Evolutionary conservation across 2,797 vertebrate species (phyloP).

Genomic region (Sebastes reedi): DNA sequence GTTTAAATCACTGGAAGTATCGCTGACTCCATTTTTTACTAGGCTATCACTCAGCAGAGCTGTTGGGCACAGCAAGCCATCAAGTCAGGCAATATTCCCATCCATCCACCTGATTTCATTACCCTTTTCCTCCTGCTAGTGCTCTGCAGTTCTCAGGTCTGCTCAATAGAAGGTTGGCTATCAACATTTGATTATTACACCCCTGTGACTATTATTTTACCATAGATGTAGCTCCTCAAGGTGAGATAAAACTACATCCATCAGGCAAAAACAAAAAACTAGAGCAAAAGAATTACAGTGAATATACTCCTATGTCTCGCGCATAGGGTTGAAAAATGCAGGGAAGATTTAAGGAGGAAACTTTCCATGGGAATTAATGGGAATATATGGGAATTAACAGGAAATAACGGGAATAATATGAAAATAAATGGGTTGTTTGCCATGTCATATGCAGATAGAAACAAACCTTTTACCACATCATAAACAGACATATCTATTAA

Average conservation of each 20-base stretch:
- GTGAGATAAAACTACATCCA: constrained; percentile 10
- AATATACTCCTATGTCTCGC: not conserved
- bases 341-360: not conserved
- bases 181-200: constrained; percentile 53
- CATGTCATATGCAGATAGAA: not conserved
- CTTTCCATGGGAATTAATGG: not conserved
- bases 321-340: not conserved
- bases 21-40: constrained; percentile 51
- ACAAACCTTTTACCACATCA: not conserved
- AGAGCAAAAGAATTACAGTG: not conserved
- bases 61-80: constrained; percentile 31
- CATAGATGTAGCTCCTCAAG: not conserved
- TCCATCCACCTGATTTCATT: constrained; percentile 69
- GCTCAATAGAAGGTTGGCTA: constrained; percentile 40
- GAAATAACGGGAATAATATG: not conserved
- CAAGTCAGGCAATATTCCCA: constrained; percentile 53
- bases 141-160: constrained; percentile 48
- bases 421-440: not conserved
- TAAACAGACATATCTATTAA: not conserved
- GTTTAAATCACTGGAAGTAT: constrained; percentile 65
- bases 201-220: constrained; percentile 40
- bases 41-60: constrained; percentile 48
- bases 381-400: not conserved
- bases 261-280: not conserved
- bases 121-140: constrained; percentile 31